These are phyloP conservation scores for Oophaga pumilio DNA, from an alignment of 2,113 vertebrate genomes.

Conservation along the genomic window DNA sequence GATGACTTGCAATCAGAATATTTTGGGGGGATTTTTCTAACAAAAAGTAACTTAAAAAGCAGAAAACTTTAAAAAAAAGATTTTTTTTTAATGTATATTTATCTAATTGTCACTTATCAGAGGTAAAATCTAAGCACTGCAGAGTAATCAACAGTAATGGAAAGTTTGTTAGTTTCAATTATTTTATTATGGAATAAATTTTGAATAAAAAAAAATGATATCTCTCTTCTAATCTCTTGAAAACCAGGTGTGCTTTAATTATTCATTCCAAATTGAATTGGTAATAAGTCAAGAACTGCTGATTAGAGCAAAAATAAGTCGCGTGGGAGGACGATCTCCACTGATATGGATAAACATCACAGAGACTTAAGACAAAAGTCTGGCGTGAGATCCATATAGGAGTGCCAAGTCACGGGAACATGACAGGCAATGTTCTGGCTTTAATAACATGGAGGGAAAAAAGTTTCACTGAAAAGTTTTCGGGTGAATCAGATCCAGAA, in stretches of 20 bases:
- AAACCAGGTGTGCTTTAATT: constrained; percentile 46
- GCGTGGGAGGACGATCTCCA: constrained; percentile 41
- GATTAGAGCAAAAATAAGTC: constrained; percentile 25
- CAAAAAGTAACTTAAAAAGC: not conserved
- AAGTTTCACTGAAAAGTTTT: constrained; percentile 30
- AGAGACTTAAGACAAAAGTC: constrained; percentile 40
- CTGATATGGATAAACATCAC: constrained; percentile 39
- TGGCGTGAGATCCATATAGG: not conserved
- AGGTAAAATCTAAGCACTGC: not conserved
- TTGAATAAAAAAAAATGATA: constrained; percentile 17
- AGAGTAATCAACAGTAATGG: not conserved
- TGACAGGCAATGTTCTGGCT: constrained; percentile 41
- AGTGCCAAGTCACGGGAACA: not conserved
- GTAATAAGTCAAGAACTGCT: constrained; percentile 47
- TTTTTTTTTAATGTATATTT: not conserved
- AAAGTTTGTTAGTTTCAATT: constrained; percentile 6
- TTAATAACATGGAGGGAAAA: not conserved
- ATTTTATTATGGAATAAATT: constrained; percentile 35
- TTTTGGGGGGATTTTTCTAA: not conserved
- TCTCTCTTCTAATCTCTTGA: constrained; percentile 6
- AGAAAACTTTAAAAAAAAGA: not conserved
- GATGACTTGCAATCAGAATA: not conserved
- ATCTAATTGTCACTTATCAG: not conserved
- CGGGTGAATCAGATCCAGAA: not conserved
- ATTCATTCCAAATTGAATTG: constrained; percentile 51